These are phyloP conservation scores for Thelaira solivaga DNA, from an alignment of 2,888 invertebrate genomes.

Conservation along the genomic window DNA sequence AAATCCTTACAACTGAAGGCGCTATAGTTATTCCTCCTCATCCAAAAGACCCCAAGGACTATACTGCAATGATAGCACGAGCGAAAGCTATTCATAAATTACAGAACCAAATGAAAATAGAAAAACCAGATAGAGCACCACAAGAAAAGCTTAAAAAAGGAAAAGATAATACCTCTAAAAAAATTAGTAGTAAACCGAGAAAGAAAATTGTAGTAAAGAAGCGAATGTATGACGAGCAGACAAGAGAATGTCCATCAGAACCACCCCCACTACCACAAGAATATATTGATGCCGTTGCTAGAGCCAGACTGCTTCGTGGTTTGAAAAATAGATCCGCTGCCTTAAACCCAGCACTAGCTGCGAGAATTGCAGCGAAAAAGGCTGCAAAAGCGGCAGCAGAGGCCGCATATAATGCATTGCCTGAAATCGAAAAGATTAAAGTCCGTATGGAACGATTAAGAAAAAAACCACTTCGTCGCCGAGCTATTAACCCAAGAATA, in stretches of 20 bases:
- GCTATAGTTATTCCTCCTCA: slow-evolving; percentile 23
- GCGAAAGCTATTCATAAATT: slow-evolving; percentile 42
- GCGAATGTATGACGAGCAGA: neutral
- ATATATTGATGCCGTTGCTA: slow-evolving; percentile 39
- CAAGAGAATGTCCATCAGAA: neutral
- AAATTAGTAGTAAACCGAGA: neutral
- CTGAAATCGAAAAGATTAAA: slow-evolving; percentile 46
- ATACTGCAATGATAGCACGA: slow-evolving; percentile 37
- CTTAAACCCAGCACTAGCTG: slow-evolving; percentile 37
- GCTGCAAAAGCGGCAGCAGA: slow-evolving; percentile 20
- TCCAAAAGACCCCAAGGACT: slow-evolving; percentile 41
- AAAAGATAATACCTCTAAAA: slow-evolving; percentile 16
- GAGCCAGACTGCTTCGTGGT: slow-evolving; percentile 26
- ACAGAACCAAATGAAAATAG: slow-evolving; percentile 8
- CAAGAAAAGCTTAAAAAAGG: neutral
- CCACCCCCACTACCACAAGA: slow-evolving; percentile 21
- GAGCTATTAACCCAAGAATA: slow-evolving; percentile 14
- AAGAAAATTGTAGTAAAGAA: slow-evolving; percentile 30
- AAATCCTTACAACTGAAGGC: neutral
- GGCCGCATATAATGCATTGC: slow-evolving; percentile 26
- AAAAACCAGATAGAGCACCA: neutral
- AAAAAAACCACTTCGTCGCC: neutral
- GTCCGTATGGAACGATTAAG: slow-evolving; percentile 38
- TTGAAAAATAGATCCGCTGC: slow-evolving; percentile 46
- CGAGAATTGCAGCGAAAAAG: slow-evolving; percentile 25